Conservation (phyloP, 2,888 invertebrate species). For the Lapara coniferarum region DNA sequence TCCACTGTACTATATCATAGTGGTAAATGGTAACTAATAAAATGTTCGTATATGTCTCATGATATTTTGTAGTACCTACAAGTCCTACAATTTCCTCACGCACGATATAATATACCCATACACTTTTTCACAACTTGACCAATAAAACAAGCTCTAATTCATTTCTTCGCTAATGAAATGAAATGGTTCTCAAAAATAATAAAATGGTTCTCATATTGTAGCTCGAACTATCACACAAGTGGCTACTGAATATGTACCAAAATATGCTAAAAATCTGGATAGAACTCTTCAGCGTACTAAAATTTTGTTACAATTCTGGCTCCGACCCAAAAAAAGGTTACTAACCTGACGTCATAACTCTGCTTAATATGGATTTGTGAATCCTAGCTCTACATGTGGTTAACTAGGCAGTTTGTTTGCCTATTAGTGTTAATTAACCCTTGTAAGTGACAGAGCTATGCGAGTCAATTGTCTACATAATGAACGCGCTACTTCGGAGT, state of each 20-base stretch:
- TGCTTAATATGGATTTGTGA: neutral
- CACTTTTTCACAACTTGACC: neutral
- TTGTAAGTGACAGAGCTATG: too few relatives aligned
- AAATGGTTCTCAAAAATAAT: neutral
- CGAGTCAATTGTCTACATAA: too few relatives aligned
- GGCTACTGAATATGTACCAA: neutral
- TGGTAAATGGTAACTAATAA: too few relatives aligned
- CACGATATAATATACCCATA: neutral
- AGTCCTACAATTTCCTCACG: too few relatives aligned
- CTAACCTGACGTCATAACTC: neutral
- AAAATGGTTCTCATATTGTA: neutral
- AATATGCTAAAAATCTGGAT: neutral
- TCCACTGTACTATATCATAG: too few relatives aligned
- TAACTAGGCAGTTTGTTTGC: neutral
- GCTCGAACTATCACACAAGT: neutral
- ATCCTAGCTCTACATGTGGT: neutral
- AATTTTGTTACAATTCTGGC: slow-evolving; percentile 34
- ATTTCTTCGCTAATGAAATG: too few relatives aligned
- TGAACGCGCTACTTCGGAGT: too few relatives aligned
- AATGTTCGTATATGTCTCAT: too few relatives aligned
- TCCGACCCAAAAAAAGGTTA: slow-evolving; percentile 21
- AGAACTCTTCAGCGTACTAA: slow-evolving; percentile 16
- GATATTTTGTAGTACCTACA: too few relatives aligned
- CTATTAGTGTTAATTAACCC: neutral
- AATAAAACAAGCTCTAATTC: neutral